Percentiles rank a stretch among this genome's conserved stretches.
Conservation (phyloP, 2,888 invertebrate species). For the Quadroppia sp. region DNA sequence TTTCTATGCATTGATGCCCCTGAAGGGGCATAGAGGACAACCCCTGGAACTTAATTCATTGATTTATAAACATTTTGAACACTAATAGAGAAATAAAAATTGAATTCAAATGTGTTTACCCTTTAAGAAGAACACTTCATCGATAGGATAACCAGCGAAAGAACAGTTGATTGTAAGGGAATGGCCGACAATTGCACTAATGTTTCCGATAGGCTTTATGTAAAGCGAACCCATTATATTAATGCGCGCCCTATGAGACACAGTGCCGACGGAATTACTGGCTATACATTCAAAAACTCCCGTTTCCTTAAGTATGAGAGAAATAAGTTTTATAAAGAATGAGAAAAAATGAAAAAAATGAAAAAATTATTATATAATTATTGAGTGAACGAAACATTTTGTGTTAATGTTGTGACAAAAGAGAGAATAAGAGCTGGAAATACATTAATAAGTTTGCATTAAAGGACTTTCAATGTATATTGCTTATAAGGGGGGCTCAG, state of each 20-base stretch:
- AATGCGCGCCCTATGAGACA: constrained; percentile 42
- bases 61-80: no score
- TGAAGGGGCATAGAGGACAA: no score
- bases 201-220: constrained; percentile 42
- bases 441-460: no score
- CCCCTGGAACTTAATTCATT: no score
- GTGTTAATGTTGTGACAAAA: background rate
- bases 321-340: background rate
- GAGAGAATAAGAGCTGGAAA: background rate
- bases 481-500: no score
- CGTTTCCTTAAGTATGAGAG: constrained; percentile 36
- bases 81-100: no score
- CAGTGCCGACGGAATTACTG: constrained; percentile 21
- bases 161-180: constrained; percentile 40
- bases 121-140: constrained; percentile 43
- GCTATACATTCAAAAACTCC: constrained; percentile 40
- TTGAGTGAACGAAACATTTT: background rate
- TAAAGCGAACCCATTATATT: constrained; percentile 43
- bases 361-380: constrained; percentile 14
- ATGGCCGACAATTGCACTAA: constrained; percentile 42
- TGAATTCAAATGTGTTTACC: constrained; percentile 1
- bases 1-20: no score
- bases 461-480: no score
- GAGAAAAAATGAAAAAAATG: background rate
- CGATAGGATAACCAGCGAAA: constrained; percentile 44